Evolutionary conservation across 2,797 vertebrate genomes (phyloP).

Genomic region (Esox lucius): DNA sequence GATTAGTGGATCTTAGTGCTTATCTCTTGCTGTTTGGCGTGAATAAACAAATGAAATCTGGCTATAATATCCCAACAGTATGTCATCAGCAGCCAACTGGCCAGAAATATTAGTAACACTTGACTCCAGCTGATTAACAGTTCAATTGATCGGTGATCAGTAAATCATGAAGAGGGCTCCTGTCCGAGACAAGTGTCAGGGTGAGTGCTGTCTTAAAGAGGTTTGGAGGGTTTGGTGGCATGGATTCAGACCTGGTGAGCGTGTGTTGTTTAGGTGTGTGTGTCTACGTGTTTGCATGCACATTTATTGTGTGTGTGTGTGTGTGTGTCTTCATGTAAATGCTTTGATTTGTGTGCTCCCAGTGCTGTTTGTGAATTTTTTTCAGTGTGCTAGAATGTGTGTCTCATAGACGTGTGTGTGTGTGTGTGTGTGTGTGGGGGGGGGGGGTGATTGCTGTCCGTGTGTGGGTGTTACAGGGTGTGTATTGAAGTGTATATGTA

Average conservation of each 20-base stretch:
- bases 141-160: slow-evolving; percentile 26
- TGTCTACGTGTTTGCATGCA: neutral
- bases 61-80: neutral
- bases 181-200: slow-evolving; percentile 22
- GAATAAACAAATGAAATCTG: neutral
- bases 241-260: slow-evolving; percentile 8
- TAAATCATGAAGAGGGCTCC: slow-evolving; percentile 10
- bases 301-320: slow-evolving; percentile 9
- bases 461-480: slow-evolving; percentile 1
- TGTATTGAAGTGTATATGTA: neutral
- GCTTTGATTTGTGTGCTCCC: neutral
- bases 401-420: neutral
- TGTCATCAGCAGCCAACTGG: slow-evolving; percentile 12
- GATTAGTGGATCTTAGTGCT: neutral
- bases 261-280: neutral
- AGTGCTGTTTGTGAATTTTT: neutral
- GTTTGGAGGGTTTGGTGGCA: slow-evolving; percentile 22
- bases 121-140: slow-evolving; percentile 30
- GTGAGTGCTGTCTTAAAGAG: slow-evolving; percentile 9
- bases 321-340: too few species aligned
- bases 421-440: too few species aligned
- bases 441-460: neutral
- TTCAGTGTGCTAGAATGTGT: slow-evolving; percentile 16
- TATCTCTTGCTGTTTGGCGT: neutral
- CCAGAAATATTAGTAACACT: slow-evolving; percentile 39